Percentiles rank a stretch among this genome's conserved stretches.
These are phyloP conservation scores for Chroicocephalus ridibundus DNA, from an alignment of 2,113 vertebrate genomes.

Conservation along the genomic window DNA sequence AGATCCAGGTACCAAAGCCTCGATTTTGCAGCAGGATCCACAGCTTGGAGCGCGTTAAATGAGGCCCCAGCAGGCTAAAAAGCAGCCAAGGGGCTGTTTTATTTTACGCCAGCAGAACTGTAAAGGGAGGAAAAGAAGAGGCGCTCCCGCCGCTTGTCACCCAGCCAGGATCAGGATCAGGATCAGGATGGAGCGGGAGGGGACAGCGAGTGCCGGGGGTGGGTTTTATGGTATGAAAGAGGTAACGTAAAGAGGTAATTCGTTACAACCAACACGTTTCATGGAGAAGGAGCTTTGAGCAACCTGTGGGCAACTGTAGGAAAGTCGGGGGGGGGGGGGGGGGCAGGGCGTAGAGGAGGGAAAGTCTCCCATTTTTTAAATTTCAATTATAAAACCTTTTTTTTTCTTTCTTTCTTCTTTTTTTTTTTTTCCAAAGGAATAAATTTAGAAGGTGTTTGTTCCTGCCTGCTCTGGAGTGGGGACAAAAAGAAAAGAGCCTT, in stretches of 20 bases:
- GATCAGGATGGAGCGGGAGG: too few relatives aligned
- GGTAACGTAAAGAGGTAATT: neutral
- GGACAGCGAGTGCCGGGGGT: neutral
- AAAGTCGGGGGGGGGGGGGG: too few relatives aligned
- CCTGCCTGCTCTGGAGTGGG: neutral
- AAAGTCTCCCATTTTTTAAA: neutral
- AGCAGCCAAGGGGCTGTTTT: neutral
- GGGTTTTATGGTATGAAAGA: too few relatives aligned
- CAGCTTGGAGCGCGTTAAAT: neutral
- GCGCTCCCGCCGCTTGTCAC: neutral
- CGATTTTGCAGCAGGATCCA: neutral
- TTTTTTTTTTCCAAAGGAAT: neutral
- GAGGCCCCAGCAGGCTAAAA: neutral
- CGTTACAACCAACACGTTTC: rapidly evolving
- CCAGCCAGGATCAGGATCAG: neutral
- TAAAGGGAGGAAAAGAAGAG: neutral
- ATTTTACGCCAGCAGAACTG: neutral
- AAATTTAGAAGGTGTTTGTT: neutral
- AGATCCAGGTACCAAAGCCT: neutral
- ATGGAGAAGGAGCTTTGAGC: neutral
- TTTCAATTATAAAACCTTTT: neutral
- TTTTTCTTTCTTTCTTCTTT: neutral
- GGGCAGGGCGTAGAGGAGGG: too few relatives aligned
- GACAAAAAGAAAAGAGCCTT: neutral
- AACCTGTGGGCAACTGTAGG: neutral